Percentiles rank a stretch among this genome's conserved stretches.
Conservation (phyloP, 2,113 vertebrate genomes). For the Serilophus lunatus region DNA sequence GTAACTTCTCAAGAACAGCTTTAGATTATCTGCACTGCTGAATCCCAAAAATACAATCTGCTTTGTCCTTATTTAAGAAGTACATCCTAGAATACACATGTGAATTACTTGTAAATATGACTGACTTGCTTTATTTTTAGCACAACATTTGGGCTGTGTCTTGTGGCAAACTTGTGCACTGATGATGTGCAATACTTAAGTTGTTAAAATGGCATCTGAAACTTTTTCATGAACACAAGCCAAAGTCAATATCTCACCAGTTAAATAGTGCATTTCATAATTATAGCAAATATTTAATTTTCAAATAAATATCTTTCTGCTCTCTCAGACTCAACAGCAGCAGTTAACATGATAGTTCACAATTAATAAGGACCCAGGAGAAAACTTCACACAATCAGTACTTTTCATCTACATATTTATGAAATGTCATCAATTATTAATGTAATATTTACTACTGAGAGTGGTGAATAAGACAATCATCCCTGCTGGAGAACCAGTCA, state of each 20-base stretch:
- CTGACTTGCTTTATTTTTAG: constrained; percentile 33
- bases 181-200: not conserved
- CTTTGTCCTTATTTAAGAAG: constrained; percentile 31
- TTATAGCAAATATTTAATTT: constrained; percentile 42
- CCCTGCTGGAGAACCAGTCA: not conserved
- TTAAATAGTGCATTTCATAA: constrained; percentile 25
- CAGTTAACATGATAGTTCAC: constrained; percentile 40
- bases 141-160: not conserved
- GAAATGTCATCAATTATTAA: constrained; percentile 21
- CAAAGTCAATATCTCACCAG: not conserved
- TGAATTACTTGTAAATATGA: constrained; percentile 33
- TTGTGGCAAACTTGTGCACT: not conserved
- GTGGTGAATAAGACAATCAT: not conserved
- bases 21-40: constrained; percentile 31
- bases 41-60: constrained; percentile 47
- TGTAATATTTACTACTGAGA: constrained; percentile 30
- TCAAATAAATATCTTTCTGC: constrained; percentile 35
- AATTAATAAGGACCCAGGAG: constrained; percentile 57
- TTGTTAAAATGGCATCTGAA: constrained; percentile 10
- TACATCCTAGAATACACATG: constrained; percentile 19
- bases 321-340: not conserved
- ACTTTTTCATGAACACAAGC: not conserved
- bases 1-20: constrained; percentile 18
- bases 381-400: constrained; percentile 1
- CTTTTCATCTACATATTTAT: constrained; percentile 44